These are phyloP conservation scores for Rhodophaea formosa DNA, from an alignment of 2,888 invertebrate genomes.

Conservation along the genomic window DNA sequence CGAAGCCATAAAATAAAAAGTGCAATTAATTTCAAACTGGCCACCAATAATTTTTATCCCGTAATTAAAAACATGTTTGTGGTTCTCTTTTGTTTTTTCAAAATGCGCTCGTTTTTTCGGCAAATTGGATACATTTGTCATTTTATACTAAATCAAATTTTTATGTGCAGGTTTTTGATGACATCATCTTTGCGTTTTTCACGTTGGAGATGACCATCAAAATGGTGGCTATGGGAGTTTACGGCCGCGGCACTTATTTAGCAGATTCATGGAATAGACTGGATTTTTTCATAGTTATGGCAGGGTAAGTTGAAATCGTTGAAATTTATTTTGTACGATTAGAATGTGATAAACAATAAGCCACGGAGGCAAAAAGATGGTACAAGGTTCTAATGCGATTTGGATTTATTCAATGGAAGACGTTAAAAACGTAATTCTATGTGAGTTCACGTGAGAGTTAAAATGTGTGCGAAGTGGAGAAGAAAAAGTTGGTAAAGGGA, in stretches of 20 bases:
- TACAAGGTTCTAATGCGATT: too few relatives aligned
- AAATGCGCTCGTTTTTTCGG: neutral
- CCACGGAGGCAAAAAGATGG: too few relatives aligned
- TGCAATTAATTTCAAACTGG: neutral
- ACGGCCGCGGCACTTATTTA: slow-evolving; percentile 95
- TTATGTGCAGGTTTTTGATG: slow-evolving; percentile 92
- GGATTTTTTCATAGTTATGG: slow-evolving; percentile 98
- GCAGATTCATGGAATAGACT: slow-evolving; percentile 99
- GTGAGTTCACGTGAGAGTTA: too few relatives aligned
- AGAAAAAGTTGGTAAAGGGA: too few relatives aligned
- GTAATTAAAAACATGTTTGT: neutral
- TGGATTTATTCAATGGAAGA: too few relatives aligned
- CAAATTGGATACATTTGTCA: neutral
- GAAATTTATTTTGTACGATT: neutral
- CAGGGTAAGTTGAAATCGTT: slow-evolving; percentile 85
- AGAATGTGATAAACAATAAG: too few relatives aligned
- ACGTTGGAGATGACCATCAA: slow-evolving; percentile 98
- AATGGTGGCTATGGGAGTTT: slow-evolving; percentile 98
- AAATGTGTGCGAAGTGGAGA: too few relatives aligned
- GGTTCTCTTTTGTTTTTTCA: neutral
- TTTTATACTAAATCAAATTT: slow-evolving; percentile 9
- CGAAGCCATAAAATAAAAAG: neutral
- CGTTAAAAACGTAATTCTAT: too few relatives aligned
- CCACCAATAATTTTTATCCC: neutral
- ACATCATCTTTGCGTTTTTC: slow-evolving; percentile 99